Percentiles rank a stretch among this genome's conserved stretches.
phyloP scores from a whole-genome alignment of 2,888 invertebrate genomes.

The Cryptocheilus praepositus region DNA sequence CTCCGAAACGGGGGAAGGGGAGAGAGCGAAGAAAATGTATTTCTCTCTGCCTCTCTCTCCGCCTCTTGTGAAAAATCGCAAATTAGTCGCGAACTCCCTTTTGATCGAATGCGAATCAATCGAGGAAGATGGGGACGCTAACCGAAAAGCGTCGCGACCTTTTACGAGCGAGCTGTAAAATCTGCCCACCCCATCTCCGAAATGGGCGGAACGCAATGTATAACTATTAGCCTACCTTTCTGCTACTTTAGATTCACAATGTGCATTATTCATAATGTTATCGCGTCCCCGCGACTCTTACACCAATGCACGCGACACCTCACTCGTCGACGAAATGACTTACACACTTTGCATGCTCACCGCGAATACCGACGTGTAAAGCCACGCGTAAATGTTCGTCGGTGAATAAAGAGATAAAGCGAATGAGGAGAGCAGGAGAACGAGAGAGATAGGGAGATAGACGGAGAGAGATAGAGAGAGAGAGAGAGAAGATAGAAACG shows the following conservation, averaged over 20 bases:
- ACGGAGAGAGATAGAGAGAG: conserved; percentile 17
- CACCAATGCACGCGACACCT: conserved; percentile 7
- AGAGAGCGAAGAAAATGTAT: too few species aligned
- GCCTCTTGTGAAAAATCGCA: too few species aligned
- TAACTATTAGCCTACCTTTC: conserved; percentile 5
- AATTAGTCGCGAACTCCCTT: too few species aligned
- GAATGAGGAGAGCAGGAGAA: neutral
- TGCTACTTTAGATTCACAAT: conserved; percentile 7
- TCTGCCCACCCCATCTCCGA: too few species aligned
- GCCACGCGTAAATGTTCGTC: conserved; percentile 24
- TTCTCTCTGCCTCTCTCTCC: too few species aligned
- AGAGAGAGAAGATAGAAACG: conserved; percentile 26
- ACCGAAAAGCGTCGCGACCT: too few species aligned
- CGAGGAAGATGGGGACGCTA: too few species aligned
- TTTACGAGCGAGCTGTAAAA: too few species aligned
- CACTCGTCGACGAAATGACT: conserved; percentile 26
- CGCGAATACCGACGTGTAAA: conserved; percentile 19
- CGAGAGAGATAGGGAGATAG: neutral
- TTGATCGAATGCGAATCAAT: too few species aligned
- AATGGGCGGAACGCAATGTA: too few species aligned
- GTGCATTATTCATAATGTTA: conserved; percentile 42
- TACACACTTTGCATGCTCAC: neutral
- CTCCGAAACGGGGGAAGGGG: too few species aligned
- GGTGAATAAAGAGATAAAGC: conserved; percentile 10
- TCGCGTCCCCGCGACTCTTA: conserved; percentile 17